Percentiles rank a stretch among this genome's conserved stretches.
phyloP scores from a whole-genome alignment of 2,888 invertebrate species.

The Eucera pruinosa region DNA sequence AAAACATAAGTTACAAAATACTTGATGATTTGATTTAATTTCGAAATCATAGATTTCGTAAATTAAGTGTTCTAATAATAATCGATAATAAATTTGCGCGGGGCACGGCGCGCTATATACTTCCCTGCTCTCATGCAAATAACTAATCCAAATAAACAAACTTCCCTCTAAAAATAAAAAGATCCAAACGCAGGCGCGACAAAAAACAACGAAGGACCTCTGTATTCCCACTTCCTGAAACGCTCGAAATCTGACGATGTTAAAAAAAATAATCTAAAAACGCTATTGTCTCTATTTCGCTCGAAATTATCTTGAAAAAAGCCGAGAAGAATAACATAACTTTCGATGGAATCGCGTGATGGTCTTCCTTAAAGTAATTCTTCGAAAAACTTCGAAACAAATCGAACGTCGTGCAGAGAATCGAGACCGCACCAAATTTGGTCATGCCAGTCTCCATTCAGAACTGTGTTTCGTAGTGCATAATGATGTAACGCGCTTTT shows the following conservation, averaged over 20 bases:
- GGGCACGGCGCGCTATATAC: slow-evolving; percentile 40
- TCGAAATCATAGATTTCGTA: not conserved
- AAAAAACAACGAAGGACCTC: slow-evolving; percentile 14
- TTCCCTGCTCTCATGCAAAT: slow-evolving; percentile 72
- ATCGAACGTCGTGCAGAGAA: slow-evolving; percentile 48
- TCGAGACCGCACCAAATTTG: slow-evolving; percentile 74
- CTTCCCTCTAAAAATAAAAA: slow-evolving; percentile 74
- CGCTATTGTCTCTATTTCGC: too few relatives aligned
- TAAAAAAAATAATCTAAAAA: not conserved
- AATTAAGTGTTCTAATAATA: slow-evolving; percentile 9
- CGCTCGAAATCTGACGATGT: not conserved
- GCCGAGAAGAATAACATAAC: not conserved
- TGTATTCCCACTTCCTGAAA: slow-evolving; percentile 2
- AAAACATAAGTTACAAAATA: not conserved
- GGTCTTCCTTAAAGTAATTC: not conserved
- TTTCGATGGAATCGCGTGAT: not conserved
- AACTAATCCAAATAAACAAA: slow-evolving; percentile 79
- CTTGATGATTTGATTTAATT: not conserved
- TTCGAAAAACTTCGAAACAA: slow-evolving; percentile 50
- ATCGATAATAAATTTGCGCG: slow-evolving; percentile 42
- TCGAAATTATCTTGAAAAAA: not conserved
- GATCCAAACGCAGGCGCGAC: slow-evolving; percentile 11
- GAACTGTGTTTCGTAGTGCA: slow-evolving; percentile 73
- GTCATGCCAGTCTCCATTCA: slow-evolving; percentile 78
- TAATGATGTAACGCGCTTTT: slow-evolving; percentile 62